phyloP scores from a whole-genome alignment of 2,113 vertebrate genomes.

The Lipophrys pholis region DNA sequence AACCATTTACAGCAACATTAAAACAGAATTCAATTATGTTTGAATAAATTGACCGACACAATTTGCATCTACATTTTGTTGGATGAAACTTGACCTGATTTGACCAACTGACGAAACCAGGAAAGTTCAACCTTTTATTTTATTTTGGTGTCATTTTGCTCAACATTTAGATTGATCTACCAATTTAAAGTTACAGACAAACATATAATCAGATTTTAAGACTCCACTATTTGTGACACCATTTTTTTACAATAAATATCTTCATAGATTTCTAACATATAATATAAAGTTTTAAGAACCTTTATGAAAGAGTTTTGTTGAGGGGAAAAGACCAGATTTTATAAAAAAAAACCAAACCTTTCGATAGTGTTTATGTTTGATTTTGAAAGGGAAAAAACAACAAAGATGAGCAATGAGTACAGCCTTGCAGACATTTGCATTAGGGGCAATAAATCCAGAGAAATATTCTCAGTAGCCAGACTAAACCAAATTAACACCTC shows the following conservation, averaged over 20 bases:
- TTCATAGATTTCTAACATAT: too few species aligned
- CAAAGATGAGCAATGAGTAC: slow-evolving; percentile 51
- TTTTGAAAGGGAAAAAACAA: slow-evolving; percentile 26
- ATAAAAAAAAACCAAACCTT: background rate
- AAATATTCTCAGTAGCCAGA: slow-evolving; percentile 55
- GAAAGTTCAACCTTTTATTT: background rate
- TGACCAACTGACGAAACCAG: background rate
- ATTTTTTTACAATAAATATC: too few species aligned
- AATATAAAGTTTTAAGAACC: too few species aligned
- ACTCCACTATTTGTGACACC: too few species aligned
- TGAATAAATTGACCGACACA: too few species aligned
- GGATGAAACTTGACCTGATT: too few species aligned
- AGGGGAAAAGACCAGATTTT: background rate
- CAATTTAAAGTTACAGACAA: too few species aligned
- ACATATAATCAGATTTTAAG: too few species aligned
- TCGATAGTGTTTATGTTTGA: background rate
- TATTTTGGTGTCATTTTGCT: too few species aligned
- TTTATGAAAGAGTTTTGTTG: background rate
- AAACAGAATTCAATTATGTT: too few species aligned
- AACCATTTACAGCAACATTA: background rate
- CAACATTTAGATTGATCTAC: too few species aligned
- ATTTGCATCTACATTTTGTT: too few species aligned
- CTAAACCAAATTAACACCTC: slow-evolving; percentile 76
- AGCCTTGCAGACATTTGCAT: slow-evolving; percentile 57
- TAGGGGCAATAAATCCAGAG: slow-evolving; percentile 62